Evolutionary conservation across 2,888 invertebrate species (phyloP).

Genomic region (Drosophila putrida): DNA sequence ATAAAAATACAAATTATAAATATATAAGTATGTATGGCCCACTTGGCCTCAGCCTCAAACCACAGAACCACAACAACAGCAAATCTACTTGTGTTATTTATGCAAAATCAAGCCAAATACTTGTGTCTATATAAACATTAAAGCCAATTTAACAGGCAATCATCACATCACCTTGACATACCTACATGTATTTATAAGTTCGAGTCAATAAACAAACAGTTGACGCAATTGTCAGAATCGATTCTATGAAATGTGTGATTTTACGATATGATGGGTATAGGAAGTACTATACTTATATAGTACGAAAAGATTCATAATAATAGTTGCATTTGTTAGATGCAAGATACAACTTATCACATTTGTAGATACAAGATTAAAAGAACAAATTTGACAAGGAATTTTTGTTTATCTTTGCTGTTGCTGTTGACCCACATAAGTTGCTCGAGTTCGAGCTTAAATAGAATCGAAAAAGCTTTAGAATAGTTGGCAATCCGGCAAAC

Average conservation of each 20-base stretch:
- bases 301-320: neutral
- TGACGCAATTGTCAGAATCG: slow-evolving; percentile 54
- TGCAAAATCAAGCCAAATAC: slow-evolving; percentile 47
- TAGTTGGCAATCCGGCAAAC: slow-evolving; percentile 1
- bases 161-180: slow-evolving; percentile 80
- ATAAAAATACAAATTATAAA: slow-evolving; percentile 35
- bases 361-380: slow-evolving; percentile 5
- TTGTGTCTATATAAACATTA: slow-evolving; percentile 47
- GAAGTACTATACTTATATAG: slow-evolving; percentile 5
- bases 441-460: neutral
- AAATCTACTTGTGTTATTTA: slow-evolving; percentile 32
- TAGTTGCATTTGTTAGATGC: neutral
- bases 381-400: neutral
- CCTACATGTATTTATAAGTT: slow-evolving; percentile 61
- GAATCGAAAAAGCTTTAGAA: neutral
- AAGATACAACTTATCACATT: slow-evolving; percentile 10
- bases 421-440: slow-evolving; percentile 10
- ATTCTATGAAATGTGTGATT: slow-evolving; percentile 22
- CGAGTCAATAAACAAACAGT: slow-evolving; percentile 53
- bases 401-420: slow-evolving; percentile 7
- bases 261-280: slow-evolving; percentile 27
- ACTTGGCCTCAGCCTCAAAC: slow-evolving; percentile 39
- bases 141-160: slow-evolving; percentile 58
- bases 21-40: slow-evolving; percentile 35
- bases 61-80: slow-evolving; percentile 30